Percentiles rank a stretch among this genome's conserved stretches.
These are phyloP conservation scores for Eledone cirrhosa DNA, from an alignment of 2,888 invertebrate species.

Conservation along the genomic window DNA sequence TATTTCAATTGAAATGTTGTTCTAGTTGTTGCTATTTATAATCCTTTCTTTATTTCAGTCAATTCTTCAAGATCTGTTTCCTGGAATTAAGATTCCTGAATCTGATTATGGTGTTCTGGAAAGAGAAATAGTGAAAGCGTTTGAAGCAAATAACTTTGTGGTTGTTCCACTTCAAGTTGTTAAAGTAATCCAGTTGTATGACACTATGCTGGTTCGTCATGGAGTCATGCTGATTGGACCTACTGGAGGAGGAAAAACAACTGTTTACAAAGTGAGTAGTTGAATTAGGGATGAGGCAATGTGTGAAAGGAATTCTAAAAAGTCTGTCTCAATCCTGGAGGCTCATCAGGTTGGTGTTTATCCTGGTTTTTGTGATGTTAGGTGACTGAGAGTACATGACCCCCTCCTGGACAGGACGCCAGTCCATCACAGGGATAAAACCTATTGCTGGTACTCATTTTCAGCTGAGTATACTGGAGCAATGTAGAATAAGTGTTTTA, in stretches of 20 bases:
- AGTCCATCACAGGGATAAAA: no score
- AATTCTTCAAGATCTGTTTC: conserved; percentile 87
- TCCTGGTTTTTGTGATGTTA: no score
- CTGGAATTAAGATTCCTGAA: conserved; percentile 79
- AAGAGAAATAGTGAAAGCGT: conserved; percentile 69
- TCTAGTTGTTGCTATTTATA: background rate
- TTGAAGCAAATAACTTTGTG: conserved; percentile 71
- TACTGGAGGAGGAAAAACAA: conserved; percentile 84
- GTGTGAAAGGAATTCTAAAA: background rate
- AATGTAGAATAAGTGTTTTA: no score
- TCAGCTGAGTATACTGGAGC: no score
- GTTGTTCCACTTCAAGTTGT: conserved; percentile 76
- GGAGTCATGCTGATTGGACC: conserved; percentile 91
- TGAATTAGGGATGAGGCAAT: background rate
- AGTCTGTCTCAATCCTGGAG: background rate
- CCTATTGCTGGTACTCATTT: no score
- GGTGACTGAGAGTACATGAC: no score
- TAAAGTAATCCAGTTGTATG: conserved; percentile 84
- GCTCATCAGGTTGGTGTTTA: no score
- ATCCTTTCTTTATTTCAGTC: conserved; percentile 69
- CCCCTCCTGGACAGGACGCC: no score
- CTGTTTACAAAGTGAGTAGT: conserved; percentile 75
- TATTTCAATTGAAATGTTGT: background rate
- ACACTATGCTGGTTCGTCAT: conserved; percentile 88
- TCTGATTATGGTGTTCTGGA: conserved; percentile 80